These are phyloP conservation scores for Amphipoea lucens DNA, from an alignment of 2,888 invertebrate genomes.

Conservation along the genomic window DNA sequence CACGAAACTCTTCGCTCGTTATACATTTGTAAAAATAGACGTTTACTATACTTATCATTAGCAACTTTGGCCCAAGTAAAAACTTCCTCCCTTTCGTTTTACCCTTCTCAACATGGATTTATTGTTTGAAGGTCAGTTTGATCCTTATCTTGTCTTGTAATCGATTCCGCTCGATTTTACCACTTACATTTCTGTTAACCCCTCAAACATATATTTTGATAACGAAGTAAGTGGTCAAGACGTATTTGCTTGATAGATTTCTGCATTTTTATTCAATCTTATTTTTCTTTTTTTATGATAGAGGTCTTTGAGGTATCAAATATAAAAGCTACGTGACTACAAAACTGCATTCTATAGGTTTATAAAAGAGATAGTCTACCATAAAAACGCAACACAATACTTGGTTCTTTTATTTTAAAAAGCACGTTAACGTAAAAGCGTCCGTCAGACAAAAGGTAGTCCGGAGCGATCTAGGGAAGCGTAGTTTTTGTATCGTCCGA, in stretches of 20 bases:
- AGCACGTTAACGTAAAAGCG: constrained; percentile 17
- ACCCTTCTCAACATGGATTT: constrained; percentile 71
- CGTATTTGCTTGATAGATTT: not conserved
- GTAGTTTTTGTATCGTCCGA: constrained; percentile 57
- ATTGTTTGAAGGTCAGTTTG: constrained; percentile 71
- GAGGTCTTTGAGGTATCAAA: not conserved
- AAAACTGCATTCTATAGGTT: not conserved
- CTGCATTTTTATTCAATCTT: not conserved
- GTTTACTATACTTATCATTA: constrained; percentile 67
- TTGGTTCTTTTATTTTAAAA: constrained; percentile 7
- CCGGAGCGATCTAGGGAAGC: constrained; percentile 24
- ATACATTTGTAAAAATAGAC: constrained; percentile 61
- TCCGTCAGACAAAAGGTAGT: constrained; percentile 33
- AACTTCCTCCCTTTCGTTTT: constrained; percentile 69
- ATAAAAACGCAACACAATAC: constrained; percentile 14
- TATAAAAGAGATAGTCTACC: not conserved
- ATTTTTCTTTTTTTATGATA: not conserved
- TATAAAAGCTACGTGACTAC: not conserved
- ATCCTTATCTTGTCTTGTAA: constrained; percentile 67
- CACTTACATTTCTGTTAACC: constrained; percentile 51
- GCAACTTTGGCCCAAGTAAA: constrained; percentile 64
- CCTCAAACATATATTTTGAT: constrained; percentile 27
- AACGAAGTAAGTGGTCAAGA: constrained; percentile 27
- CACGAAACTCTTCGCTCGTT: constrained; percentile 39
- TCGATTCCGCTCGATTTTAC: constrained; percentile 64